phyloP scores from a whole-genome alignment of 2,888 invertebrate species.

The Phortica okadai region DNA sequence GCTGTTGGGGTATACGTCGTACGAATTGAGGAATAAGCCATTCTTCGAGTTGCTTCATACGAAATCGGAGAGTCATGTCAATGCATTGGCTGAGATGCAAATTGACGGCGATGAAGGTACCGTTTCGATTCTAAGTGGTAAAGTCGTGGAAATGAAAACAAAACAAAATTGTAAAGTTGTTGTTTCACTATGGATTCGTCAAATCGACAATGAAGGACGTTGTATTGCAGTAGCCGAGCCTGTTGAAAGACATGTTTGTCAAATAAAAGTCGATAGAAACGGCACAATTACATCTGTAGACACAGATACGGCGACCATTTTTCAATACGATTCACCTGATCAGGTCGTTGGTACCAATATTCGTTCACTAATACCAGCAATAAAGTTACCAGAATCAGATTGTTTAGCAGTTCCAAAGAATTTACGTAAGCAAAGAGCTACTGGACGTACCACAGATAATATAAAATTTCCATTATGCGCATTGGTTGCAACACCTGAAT shows the following conservation, averaged over 20 bases:
- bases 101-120: slow-evolving; percentile 79
- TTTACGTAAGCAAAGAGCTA: slow-evolving; percentile 81
- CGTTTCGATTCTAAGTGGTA: slow-evolving; percentile 81
- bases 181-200: slow-evolving; percentile 82
- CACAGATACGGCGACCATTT: slow-evolving; percentile 78
- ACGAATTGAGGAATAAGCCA: slow-evolving; percentile 71
- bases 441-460: slow-evolving; percentile 81
- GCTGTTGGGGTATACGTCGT: slow-evolving; percentile 79
- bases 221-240: slow-evolving; percentile 83
- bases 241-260: slow-evolving; percentile 76
- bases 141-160: slow-evolving; percentile 80
- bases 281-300: slow-evolving; percentile 64
- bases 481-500: slow-evolving; percentile 76
- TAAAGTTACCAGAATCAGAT: slow-evolving; percentile 76
- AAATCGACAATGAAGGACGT: slow-evolving; percentile 79
- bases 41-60: slow-evolving; percentile 79
- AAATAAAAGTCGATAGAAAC: slow-evolving; percentile 60
- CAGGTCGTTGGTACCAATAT: slow-evolving; percentile 78
- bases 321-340: slow-evolving; percentile 78
- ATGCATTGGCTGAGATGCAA: slow-evolving; percentile 78
- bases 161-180: slow-evolving; percentile 79
- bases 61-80: slow-evolving; percentile 78
- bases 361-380: slow-evolving; percentile 78
- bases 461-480: slow-evolving; percentile 81
- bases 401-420: slow-evolving; percentile 65